Percentiles rank a stretch among this genome's conserved stretches.
Conservation (phyloP, 2,888 invertebrate genomes). For the Trichacis sp. region DNA sequence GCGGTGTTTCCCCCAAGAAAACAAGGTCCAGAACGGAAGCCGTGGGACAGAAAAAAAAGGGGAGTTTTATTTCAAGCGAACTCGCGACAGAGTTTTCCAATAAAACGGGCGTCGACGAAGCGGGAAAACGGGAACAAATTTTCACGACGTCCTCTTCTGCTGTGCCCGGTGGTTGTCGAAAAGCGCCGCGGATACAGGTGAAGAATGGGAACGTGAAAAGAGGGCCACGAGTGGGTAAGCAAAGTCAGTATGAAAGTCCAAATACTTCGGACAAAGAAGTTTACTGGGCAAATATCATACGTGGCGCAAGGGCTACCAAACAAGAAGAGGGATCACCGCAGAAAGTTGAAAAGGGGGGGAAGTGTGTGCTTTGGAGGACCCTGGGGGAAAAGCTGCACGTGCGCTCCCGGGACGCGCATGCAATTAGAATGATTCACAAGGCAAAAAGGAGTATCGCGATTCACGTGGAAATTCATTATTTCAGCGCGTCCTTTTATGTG, state of each 20-base stretch:
- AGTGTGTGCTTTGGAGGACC: slow-evolving; percentile 23
- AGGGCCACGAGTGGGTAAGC: slow-evolving; percentile 32
- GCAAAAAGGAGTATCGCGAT: neutral
- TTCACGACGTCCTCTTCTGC: neutral
- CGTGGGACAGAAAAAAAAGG: too few species aligned
- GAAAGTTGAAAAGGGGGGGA: slow-evolving; percentile 23
- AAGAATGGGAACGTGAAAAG: slow-evolving; percentile 30
- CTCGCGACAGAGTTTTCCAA: too few species aligned
- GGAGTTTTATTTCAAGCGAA: too few species aligned
- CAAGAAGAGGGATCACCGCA: slow-evolving; percentile 27
- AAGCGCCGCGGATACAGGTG: slow-evolving; percentile 19
- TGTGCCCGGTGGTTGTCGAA: neutral
- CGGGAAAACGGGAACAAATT: slow-evolving; percentile 17
- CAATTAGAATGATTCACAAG: slow-evolving; percentile 3
- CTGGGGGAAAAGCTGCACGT: slow-evolving; percentile 9
- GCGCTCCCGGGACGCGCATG: neutral
- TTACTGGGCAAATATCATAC: slow-evolving; percentile 43
- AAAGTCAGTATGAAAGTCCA: slow-evolving; percentile 42
- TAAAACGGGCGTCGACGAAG: slow-evolving; percentile 36
- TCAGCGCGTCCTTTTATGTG: neutral
- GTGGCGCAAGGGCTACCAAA: slow-evolving; percentile 14
- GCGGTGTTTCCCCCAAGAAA: too few species aligned
- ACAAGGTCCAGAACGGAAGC: too few species aligned
- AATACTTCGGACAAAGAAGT: slow-evolving; percentile 48
- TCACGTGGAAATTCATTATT: slow-evolving; percentile 9